Base-by-base conservation (phyloP, 1,140 invertebrate genomes). In the Nasonia giraulti region DNA sequence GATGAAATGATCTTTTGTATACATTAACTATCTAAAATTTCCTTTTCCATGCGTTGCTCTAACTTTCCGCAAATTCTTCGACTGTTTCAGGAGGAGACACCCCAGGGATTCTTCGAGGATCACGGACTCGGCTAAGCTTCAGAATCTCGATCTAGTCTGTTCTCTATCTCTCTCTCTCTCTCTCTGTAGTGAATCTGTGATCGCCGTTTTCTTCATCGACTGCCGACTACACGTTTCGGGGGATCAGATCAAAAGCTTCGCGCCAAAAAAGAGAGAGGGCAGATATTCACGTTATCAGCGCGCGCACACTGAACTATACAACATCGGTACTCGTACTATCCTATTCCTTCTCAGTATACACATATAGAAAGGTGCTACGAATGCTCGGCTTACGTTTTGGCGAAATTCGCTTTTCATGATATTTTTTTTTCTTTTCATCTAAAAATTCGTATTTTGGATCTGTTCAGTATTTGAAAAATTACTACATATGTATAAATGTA, bases 81-180 rank as follows among this genome's bases (percentile, higher is more conserved):
- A 69, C 20, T 94, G 93, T 97, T 97, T 91, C 94, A 99, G 98
- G 98, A 99, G 94, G 98, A 99, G 95, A 99, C 98, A 69, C 98
- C 98, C 75, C 98, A 99, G 94, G 98, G 98, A 90, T 98, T 99
- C 94, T 99, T 99, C 93, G 98, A 99, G 93, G 98, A 99, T 94
- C 98, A 99, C 92, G 98, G 98, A 86, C 95, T 99, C 88, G 98
- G 98, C 90, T 99, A 98, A 93, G 62, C 80, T 8, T 31, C 17
- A 17, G 33, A 37, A 55, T 40, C 83, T 74, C 55, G 3, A 55
- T 71, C n/a, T 4, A 71, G 71, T 47, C 47, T 66, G 55, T 23
- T 82, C 62, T 75, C 80, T 82, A 47, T 81, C 50, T 73, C 23
- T 73, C 33, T 74, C 14, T 33, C 11, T 82, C 62, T 75, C 80